A percentile compares a stretch with the other conserved stretches of the same genome.
Conservation (phyloP, 2,888 invertebrate genomes). For the Epirrita christyi region DNA sequence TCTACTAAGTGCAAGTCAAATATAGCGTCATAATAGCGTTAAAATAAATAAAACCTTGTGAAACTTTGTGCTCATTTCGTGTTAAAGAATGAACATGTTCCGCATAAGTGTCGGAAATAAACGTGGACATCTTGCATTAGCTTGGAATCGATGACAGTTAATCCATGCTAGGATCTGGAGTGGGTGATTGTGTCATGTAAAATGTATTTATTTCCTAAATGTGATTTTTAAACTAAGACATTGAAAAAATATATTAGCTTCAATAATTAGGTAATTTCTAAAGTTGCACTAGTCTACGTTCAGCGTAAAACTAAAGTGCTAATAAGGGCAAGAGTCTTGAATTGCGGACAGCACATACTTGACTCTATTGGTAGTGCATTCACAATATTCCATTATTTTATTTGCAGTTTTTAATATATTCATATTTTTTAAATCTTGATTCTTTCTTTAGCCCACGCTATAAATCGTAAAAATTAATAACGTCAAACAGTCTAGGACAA, state of each 20-base stretch:
- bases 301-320: constrained; percentile 52
- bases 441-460: not conserved
- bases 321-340: constrained; percentile 60
- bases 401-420: not conserved
- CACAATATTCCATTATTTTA: constrained; percentile 44
- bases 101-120: constrained; percentile 14
- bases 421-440: not conserved
- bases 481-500: not conserved
- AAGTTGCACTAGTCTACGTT: constrained; percentile 59
- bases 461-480: no score
- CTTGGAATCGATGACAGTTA: constrained; percentile 1
- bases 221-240: constrained; percentile 2
- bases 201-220: constrained; percentile 3
- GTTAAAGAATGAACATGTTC: constrained; percentile 1
- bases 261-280: constrained; percentile 38
- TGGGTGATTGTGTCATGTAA: constrained; percentile 10
- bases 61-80: constrained; percentile 27
- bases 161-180: constrained; percentile 16
- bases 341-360: constrained; percentile 60
- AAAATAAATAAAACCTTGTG: constrained; percentile 40
- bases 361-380: constrained; percentile 63
- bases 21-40: constrained; percentile 44
- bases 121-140: not conserved
- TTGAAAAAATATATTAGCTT: constrained; percentile 19
- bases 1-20: constrained; percentile 72